A percentile compares a stretch with the other conserved stretches of the same genome.
These are phyloP conservation scores for Elaeidobius kamerunicus DNA, from an alignment of 2,888 invertebrate genomes.

Conservation along the genomic window DNA sequence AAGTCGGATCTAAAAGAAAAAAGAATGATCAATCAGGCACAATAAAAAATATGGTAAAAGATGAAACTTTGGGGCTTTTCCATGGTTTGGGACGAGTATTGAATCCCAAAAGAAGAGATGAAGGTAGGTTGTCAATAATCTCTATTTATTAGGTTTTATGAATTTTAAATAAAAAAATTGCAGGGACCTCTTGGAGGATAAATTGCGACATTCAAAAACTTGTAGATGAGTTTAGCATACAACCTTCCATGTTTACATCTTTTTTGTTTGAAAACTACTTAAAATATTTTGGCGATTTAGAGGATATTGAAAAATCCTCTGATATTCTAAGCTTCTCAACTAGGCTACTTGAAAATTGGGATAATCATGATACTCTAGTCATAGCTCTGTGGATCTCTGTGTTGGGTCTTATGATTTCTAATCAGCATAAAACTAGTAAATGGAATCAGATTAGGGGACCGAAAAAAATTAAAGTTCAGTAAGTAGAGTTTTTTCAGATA, in stretches of 20 bases:
- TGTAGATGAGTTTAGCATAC: slow-evolving; percentile 64
- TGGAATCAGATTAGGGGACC: slow-evolving; percentile 71
- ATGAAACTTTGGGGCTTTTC: slow-evolving; percentile 68
- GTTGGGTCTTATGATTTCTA: slow-evolving; percentile 69
- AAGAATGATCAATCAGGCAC: slow-evolving; percentile 46
- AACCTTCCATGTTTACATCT: slow-evolving; percentile 63
- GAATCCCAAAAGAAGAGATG: slow-evolving; percentile 64
- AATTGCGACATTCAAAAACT: slow-evolving; percentile 63
- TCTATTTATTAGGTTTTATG: not conserved
- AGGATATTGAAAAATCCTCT: slow-evolving; percentile 59
- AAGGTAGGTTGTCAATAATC: slow-evolving; percentile 37
- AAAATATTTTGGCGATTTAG: slow-evolving; percentile 53
- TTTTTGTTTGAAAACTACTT: slow-evolving; percentile 75
- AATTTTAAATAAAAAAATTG: not conserved
- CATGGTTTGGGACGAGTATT: slow-evolving; percentile 74
- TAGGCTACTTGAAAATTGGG: slow-evolving; percentile 62
- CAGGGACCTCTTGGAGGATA: slow-evolving; percentile 50
- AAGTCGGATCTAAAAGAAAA: slow-evolving; percentile 45
- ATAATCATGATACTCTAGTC: slow-evolving; percentile 43
- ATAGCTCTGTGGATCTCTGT: slow-evolving; percentile 63
- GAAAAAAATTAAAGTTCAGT: slow-evolving; percentile 39
- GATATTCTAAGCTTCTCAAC: slow-evolving; percentile 71
- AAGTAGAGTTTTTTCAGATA: slow-evolving; percentile 21
- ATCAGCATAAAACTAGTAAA: slow-evolving; percentile 63
- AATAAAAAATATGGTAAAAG: slow-evolving; percentile 56